Base-by-base conservation (phyloP, 2,113 vertebrate species). In the Lepidothrix coronata region DNA sequence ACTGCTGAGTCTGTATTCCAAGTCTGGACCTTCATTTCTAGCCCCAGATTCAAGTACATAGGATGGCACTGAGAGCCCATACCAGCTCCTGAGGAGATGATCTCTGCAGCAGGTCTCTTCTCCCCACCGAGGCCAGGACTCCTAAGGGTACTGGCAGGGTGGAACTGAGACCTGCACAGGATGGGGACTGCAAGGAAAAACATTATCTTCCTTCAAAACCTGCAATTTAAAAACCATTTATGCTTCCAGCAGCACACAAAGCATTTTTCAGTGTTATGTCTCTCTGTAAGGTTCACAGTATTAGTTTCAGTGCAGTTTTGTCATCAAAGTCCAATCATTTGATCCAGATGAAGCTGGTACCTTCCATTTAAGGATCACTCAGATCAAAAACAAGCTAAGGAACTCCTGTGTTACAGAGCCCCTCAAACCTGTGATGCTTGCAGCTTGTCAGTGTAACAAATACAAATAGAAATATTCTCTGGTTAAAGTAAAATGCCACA, bases 11-110 rank as follows among this genome's bases (percentile, higher is more conserved):
- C 62, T 55, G n/a, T 37, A 20, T 17, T 35, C n/a, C 0, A 5
- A 89, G 39, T 11, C 8, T 33, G 25, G 52, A 35, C 25, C 41
- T 43, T 44, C 3, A 1, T 27, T 49, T 65, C n/a, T 33, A 80
- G 54, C 9, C 30, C 52, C 21, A 33, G 10, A 46, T 17, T 24
- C 0, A 0, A 55, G 46, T 16, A 54, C n/a, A 28, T 0, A 44
- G 31, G 17, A 76, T 16, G 21, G 49, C 67, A 46, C 22, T 2
- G 6, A 54, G 46, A 55, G 20, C 51, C 49, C 3, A 2, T 7
- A 16, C 27, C 3, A 12, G 10, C 15, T 51, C 20, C 85, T 13
- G 44, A 37, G 7, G 5, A 57, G 55, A 7, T 9, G 37, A 25
- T 28, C 83, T 27, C 43, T 31, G 28, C 1, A 1, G 62, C 54